Evolutionary conservation across 2,888 invertebrate genomes (phyloP), one percentile per base, ranked within the genome.

Genomic region (Xestoiulus laeticollis): DNA sequence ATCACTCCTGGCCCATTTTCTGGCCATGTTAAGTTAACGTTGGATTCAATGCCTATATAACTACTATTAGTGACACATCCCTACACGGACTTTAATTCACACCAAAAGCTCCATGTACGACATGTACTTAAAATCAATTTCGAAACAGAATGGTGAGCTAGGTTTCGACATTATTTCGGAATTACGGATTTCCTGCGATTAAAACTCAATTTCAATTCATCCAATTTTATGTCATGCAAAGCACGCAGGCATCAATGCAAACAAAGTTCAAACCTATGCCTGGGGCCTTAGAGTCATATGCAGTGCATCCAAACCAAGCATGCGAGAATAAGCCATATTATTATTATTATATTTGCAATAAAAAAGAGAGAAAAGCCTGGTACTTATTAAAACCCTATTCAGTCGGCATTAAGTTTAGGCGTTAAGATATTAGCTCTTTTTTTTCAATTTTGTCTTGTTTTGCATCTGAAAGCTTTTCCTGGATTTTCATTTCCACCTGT

Each of bases 401-500:
- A 59, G n/a, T 22, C 59, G n/a, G n/a, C 19, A 68, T 68, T 68
- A 68, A 68, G 22, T 26, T 68, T 3, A 26, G 68, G 68, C 26
- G 26, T 26, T 26, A 26, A 10, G 68, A 22, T 68, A 68, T 26
- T 68, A 68, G 68, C 10, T 26, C 8, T 26, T 68, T 78, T 78
- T 78, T 48, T 48, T 12, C 5, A 48, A 3, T 48, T 48, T 48
- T 30, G 12, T 14, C 78, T 30, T 14, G 26, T 30, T 78, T 14
- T 30, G 26, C 78, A 26, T 12, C 78, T 22, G 26, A 48, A 12
- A 30, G 78, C 78, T 78, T 78, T 78, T 78, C 78, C 12, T 26
- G 30, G 78, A 78, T 78, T 78, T 78, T 78, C 78, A 68, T 68
- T 68, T 68, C 68, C 12, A 68, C 68, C 68, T 68, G 68, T 26